A percentile compares a stretch with the other conserved stretches of the same genome.
Conservation (phyloP, 1,140 invertebrate genomes). For the Antheraea pernyi region DNA sequence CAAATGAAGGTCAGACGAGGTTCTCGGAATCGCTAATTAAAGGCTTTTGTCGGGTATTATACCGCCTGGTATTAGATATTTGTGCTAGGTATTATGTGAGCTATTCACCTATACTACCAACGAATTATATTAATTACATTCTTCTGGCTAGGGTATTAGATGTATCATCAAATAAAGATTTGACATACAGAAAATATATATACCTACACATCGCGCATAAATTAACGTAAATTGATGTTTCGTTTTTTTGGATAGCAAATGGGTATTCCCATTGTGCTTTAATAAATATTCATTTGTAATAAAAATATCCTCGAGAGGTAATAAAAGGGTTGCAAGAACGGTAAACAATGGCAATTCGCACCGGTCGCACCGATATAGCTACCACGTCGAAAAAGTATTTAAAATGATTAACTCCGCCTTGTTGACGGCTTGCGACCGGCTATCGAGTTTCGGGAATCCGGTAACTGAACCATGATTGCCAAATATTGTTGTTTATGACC, state of each 20-base stretch:
- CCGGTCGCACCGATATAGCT: constrained; percentile 21
- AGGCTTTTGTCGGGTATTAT: constrained; percentile 10
- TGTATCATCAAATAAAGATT: too few species aligned
- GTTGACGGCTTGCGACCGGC: constrained; percentile 62
- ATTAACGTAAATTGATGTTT: too few species aligned
- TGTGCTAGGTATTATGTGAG: neutral
- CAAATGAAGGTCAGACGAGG: constrained; percentile 25
- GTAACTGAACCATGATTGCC: constrained; percentile 2
- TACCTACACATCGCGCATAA: too few species aligned
- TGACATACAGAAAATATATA: too few species aligned
- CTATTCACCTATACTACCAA: neutral
- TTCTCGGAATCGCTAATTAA: constrained; percentile 23
- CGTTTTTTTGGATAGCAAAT: too few species aligned
- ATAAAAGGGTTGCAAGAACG: constrained; percentile 27
- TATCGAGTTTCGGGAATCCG: constrained; percentile 58
- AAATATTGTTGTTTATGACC: constrained; percentile 1
- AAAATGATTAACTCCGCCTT: constrained; percentile 71
- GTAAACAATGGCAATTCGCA: constrained; percentile 61
- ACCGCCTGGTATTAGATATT: neutral
- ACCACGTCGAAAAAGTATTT: constrained; percentile 55
- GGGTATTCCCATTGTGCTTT: too few species aligned
- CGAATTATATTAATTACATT: neutral
- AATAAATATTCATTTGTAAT: neutral
- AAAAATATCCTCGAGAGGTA: constrained; percentile 4
- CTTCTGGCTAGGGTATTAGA: neutral